phyloP scores from a whole-genome alignment of 2,888 invertebrate species.

The Onchidella celtica region DNA sequence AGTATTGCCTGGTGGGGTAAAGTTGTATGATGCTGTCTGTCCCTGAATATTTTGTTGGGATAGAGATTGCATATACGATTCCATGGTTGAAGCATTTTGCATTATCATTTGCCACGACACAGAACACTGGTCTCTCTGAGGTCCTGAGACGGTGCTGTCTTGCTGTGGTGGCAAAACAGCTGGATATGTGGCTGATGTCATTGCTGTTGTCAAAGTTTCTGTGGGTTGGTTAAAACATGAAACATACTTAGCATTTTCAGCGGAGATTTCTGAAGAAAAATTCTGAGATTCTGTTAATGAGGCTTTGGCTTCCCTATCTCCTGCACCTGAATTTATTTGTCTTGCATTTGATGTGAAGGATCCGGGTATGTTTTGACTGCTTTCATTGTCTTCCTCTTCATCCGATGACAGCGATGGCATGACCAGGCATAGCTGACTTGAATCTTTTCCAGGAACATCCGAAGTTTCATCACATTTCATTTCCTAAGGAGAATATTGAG shows the following conservation, averaged over 20 bases:
- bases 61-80: neutral
- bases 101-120: neutral
- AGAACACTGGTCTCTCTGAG: neutral
- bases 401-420: constrained; percentile 43
- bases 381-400: constrained; percentile 38
- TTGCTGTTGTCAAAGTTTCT: no score
- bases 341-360: no score
- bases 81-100: neutral
- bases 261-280: no score
- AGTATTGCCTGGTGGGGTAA: neutral
- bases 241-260: no score
- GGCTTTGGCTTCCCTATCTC: no score
- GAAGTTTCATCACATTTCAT: neutral
- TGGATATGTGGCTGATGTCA: no score
- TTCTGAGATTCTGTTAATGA: no score
- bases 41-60: neutral
- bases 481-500: no score
- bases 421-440: constrained; percentile 24
- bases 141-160: neutral
- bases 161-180: no score
- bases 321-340: no score
- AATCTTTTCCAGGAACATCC: neutral
- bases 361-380: no score
- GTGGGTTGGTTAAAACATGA: no score
- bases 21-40: neutral